These are phyloP conservation scores for Anguilla rostrata DNA, from an alignment of 2,113 vertebrate genomes.

Conservation along the genomic window DNA sequence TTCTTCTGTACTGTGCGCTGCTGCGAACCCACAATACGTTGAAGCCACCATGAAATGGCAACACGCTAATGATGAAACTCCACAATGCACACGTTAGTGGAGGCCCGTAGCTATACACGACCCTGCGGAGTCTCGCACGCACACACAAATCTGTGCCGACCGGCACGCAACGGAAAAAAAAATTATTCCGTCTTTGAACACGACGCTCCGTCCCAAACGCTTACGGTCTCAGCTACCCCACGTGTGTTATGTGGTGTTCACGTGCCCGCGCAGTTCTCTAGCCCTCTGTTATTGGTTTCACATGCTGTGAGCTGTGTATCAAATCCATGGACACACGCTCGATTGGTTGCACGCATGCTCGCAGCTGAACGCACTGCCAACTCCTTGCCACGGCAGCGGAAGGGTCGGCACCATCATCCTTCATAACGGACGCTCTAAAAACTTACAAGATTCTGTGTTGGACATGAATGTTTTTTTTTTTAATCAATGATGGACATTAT, in stretches of 20 bases:
- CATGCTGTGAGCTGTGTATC: not conserved
- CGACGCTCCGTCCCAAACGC: not conserved
- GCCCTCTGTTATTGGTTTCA: constrained; percentile 11
- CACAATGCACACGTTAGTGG: not conserved
- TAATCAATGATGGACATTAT: no score
- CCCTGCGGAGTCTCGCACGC: not conserved
- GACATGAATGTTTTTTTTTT: no score
- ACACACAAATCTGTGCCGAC: not conserved
- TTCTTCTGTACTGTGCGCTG: not conserved
- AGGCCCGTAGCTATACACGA: not conserved
- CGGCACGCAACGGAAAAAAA: not conserved
- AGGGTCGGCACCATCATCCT: not conserved
- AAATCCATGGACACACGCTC: not conserved
- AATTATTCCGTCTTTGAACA: not conserved
- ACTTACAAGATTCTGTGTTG: no score
- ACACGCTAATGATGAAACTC: not conserved
- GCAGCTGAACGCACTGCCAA: not conserved
- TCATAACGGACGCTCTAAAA: no score
- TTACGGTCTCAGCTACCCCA: not conserved
- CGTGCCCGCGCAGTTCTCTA: not conserved
- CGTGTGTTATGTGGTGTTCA: not conserved
- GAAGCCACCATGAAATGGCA: not conserved
- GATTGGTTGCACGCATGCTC: constrained; percentile 20
- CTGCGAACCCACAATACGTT: not conserved
- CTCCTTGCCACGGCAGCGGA: not conserved